phyloP scores from a whole-genome alignment of 2,113 vertebrate genomes.

The Hippopotamus amphibius region DNA sequence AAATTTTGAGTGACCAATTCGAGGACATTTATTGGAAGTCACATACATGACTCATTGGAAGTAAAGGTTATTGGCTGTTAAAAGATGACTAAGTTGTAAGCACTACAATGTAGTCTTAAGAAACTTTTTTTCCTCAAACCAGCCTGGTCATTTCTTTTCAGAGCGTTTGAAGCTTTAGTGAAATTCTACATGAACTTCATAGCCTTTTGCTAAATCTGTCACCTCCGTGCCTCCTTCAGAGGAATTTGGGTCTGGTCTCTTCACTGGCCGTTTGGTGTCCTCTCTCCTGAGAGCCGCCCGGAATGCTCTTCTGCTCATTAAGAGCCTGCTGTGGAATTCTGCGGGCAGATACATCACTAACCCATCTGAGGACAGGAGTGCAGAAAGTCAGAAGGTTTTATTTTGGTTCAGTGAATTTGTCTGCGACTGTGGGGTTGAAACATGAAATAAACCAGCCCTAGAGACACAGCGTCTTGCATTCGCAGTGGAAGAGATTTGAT shows the following conservation, averaged over 20 bases:
- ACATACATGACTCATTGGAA: not conserved
- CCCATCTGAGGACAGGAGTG: slow-evolving; percentile 70
- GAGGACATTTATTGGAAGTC: not conserved
- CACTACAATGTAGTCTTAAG: not conserved
- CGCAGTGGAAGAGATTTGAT: slow-evolving; percentile 85
- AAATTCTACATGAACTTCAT: slow-evolving; percentile 59
- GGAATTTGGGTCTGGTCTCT: slow-evolving; percentile 43
- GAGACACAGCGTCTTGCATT: slow-evolving; percentile 65
- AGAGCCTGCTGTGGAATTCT: slow-evolving; percentile 83
- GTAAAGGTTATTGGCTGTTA: not conserved
- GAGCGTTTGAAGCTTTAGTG: slow-evolving; percentile 30
- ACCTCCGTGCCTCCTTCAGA: slow-evolving; percentile 70
- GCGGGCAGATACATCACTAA: slow-evolving; percentile 82
- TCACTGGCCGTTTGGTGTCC: slow-evolving; percentile 71
- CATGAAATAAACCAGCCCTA: slow-evolving; percentile 79
- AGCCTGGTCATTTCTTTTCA: not conserved
- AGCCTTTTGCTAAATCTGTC: slow-evolving; percentile 56
- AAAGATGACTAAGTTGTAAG: not conserved
- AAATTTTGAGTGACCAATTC: not conserved
- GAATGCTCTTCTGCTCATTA: slow-evolving; percentile 78
- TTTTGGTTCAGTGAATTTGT: slow-evolving; percentile 86
- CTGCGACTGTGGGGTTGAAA: slow-evolving; percentile 75
- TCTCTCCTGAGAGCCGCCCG: slow-evolving; percentile 44
- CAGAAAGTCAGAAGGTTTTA: slow-evolving; percentile 80
- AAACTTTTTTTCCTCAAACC: not conserved